Evolutionary conservation across 2,113 vertebrate genomes (phyloP).

Genomic region (Emydura subglobosa): DNA sequence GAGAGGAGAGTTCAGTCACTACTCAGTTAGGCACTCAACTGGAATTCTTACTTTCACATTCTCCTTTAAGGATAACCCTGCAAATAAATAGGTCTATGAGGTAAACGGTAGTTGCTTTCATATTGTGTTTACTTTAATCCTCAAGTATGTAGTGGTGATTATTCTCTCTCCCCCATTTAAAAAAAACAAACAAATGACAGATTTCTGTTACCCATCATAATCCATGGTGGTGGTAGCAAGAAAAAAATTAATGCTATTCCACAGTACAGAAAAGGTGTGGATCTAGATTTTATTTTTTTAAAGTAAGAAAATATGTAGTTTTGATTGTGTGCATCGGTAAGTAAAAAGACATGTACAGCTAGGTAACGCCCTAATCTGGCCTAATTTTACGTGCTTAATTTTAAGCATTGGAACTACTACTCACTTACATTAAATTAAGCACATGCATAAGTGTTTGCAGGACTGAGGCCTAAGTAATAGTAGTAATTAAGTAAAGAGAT

Average conservation of each 20-base stretch:
- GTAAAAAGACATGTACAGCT: constrained; percentile 16
- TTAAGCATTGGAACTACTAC: constrained; percentile 52
- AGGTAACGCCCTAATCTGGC: constrained; percentile 18
- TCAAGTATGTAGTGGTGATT: constrained; percentile 29
- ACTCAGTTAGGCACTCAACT: background rate
- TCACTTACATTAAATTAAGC: constrained; percentile 29
- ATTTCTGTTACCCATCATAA: constrained; percentile 12
- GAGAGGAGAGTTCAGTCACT: constrained; percentile 39
- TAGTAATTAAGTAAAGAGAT: background rate
- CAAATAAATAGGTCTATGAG: constrained; percentile 29
- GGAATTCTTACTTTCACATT: constrained; percentile 32
- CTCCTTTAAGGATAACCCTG: constrained; percentile 30
- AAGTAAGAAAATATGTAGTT: background rate
- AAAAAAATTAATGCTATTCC: background rate
- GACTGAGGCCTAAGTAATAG: background rate
- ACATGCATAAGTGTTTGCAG: constrained; percentile 55
- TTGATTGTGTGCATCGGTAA: constrained; percentile 51
- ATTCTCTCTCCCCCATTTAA: background rate
- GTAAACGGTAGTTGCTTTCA: constrained; percentile 38
- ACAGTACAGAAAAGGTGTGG: background rate
- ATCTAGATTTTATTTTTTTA: background rate
- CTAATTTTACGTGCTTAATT: constrained; percentile 19
- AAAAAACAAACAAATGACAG: background rate
- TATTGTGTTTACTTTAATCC: constrained; percentile 47
- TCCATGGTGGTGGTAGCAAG: background rate